These are phyloP conservation scores for Orthochromis indermauri DNA, from an alignment of 2,113 vertebrate genomes.

Conservation along the genomic window DNA sequence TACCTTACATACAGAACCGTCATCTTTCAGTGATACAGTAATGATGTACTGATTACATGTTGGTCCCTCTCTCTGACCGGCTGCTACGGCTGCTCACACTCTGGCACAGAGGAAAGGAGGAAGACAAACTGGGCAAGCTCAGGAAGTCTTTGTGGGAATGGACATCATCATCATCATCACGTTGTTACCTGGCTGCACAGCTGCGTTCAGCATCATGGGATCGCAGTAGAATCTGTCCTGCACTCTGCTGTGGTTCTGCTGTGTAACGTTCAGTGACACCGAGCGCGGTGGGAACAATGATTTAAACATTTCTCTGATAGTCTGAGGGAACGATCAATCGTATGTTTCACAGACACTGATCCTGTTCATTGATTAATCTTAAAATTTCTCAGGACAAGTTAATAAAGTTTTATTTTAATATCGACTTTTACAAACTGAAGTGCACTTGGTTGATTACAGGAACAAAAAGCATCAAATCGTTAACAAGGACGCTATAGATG, in stretches of 20 bases:
- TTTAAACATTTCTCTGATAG: neutral
- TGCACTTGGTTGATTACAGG: neutral
- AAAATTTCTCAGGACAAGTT: neutral
- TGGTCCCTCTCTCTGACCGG: neutral
- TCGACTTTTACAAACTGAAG: neutral
- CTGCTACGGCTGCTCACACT: neutral
- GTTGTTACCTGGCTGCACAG: neutral
- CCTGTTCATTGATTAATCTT: neutral
- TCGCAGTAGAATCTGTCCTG: neutral
- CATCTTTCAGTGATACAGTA: neutral
- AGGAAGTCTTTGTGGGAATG: neutral
- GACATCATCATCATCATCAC: neutral
- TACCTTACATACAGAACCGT: neutral
- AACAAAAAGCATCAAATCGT: neutral
- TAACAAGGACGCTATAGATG: neutral
- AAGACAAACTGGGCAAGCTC: neutral
- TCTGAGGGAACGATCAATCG: neutral
- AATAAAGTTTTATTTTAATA: neutral
- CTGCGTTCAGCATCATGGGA: neutral
- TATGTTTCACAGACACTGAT: neutral
- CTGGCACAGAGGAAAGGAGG: neutral
- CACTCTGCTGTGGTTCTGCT: neutral
- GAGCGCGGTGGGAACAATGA: neutral
- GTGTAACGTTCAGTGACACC: accelerated
- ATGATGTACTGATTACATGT: neutral